Evolutionary conservation across 2,888 invertebrate species (phyloP), one percentile per base, ranked within the genome.

Genomic region (Drosophila monieri): DNA sequence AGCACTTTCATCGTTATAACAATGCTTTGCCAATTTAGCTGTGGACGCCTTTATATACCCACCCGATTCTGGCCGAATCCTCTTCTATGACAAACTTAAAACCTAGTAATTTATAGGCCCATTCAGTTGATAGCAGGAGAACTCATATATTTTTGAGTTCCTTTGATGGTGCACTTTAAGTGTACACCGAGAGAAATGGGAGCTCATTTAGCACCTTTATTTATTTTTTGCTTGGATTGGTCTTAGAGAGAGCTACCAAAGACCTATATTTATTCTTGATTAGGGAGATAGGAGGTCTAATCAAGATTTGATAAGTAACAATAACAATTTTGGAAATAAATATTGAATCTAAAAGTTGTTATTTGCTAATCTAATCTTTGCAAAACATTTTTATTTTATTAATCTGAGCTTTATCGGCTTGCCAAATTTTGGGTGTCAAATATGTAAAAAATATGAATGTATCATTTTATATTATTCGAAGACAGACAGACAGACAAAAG

Each of bases 1-100:
- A 51, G 44, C 25, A 48, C 53, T 32, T 41, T 69, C 69, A 69
- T 69, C 15, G n/a, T 14, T 6, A 5, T 1, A 30, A 10, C 12
- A 35, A 4, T 15, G n/a, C n/a, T n/a, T n/a, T n/a, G n/a, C n/a
- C n/a, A 25, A 21, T 32, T 3, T 2, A 1, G 5, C 1, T 14
- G 3, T 21, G 39, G 21, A 46, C 44, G 3, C 10, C 8, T 10
- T 52, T 64, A 23, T 64, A 64, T 51, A 64, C 15, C 0, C 3
- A 6, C 6, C n/a, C 2, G 8, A 12, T 21, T 37, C 15, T 18
- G 37, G 30, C 9, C 23, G n/a, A 47, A 25, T 14, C 8, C 15
- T 18, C 23, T 9, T 23, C 37, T 9, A 4, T 18, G 8, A 32
- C 35, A 65, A 65, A 30, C 44, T 30, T 43, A 30, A 35, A 6